Base-by-base conservation (phyloP, 2,888 invertebrate genomes). In the Pardosa pseudoannulata region DNA sequence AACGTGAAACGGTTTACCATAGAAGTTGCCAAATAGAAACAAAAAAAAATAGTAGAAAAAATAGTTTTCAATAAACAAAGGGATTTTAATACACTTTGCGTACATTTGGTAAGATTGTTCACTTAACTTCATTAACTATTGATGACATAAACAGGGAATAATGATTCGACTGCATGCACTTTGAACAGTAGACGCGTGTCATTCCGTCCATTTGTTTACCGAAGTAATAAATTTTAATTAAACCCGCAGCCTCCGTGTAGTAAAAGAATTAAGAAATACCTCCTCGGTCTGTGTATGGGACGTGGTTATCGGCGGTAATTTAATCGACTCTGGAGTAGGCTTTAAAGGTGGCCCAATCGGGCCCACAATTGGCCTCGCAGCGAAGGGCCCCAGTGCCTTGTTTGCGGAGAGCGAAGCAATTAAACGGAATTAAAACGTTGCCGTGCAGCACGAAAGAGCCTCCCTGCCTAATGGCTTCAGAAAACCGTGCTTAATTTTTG, bases 381-480 rank as follows among this genome's bases (percentile, higher is more conserved):
- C n/a, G n/a, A n/a, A n/a, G n/a, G n/a, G n/a, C n/a, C n/a, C 9
- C 36, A 23, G 56, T 5, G 23, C 13, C 56, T 56, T 56, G 56
- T 56, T 56, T 56, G 56, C 56, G 23, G 23, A 19, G 23, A 56
- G 56, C 23, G 23, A 56, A 23, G 56, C 56, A 56, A 56, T 46
- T 29, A 50, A 68, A 67, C 36, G 32, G 78, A 78, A 79, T 79
- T 79, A 79, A 79, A 79, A 79, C 62, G 70, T 70, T 79, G 78
- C 41, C 76, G 76, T 76, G 74, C 39, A 13, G 41, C 75, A 64
- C 75, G 65, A 68, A 50, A 70, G 13, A 16, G 71, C 79, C 50
- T 32, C 56, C 23, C 23, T 23, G 3, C 23, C 27, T 71, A 71
- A 64, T 64, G 39, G 71, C 29, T 19, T 56, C 56, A 23, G 56